phyloP scores from a whole-genome alignment of 2,113 vertebrate genomes.

The Chloebia gouldiae region DNA sequence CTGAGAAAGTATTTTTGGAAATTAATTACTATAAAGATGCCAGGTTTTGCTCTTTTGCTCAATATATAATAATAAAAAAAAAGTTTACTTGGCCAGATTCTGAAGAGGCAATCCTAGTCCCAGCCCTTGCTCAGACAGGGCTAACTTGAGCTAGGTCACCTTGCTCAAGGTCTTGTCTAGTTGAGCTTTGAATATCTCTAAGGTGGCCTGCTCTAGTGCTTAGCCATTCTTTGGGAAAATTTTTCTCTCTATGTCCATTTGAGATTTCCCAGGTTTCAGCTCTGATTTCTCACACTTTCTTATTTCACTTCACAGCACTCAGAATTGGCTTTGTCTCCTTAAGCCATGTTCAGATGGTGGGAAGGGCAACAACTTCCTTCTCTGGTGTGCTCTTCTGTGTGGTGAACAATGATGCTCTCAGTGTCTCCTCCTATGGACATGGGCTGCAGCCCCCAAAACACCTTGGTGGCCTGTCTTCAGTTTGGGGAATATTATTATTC shows the following conservation, averaged over 20 bases:
- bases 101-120: not conserved
- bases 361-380: not conserved
- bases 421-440: not conserved
- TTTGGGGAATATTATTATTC: not conserved
- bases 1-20: not conserved
- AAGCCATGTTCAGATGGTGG: not conserved
- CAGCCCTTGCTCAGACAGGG: not conserved
- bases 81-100: not conserved
- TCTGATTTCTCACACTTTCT: not conserved
- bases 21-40: not conserved
- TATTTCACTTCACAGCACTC: not conserved
- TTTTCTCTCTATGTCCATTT: not conserved
- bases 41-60: not conserved
- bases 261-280: not conserved
- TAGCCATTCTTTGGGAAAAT: not conserved
- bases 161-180: not conserved
- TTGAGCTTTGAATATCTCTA: not conserved
- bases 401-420: rapidly evolving
- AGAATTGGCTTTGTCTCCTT: not conserved
- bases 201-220: not conserved
- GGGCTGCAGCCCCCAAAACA: not conserved
- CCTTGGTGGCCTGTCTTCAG: not conserved
- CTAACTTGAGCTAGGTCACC: not conserved
- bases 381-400: not conserved
- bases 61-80: not conserved